Conservation (phyloP, 2,888 invertebrate species). For the Palloptera scutellata region DNA sequence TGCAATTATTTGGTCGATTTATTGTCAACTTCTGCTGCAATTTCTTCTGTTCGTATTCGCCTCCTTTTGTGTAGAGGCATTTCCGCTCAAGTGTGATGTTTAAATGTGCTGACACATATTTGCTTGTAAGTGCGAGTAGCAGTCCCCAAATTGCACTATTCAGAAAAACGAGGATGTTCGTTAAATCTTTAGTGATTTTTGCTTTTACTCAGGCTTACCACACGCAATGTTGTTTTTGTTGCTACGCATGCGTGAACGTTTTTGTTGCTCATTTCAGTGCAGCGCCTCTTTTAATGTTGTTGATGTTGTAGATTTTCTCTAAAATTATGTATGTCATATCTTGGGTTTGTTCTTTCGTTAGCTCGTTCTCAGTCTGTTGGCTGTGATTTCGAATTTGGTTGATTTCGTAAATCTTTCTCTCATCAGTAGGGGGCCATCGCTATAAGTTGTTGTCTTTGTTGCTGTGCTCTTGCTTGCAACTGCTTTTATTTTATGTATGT, state of each 20-base stretch:
- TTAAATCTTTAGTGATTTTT: too few species aligned
- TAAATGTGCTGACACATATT: too few species aligned
- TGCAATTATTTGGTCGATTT: constrained; percentile 21
- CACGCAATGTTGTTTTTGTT: too few species aligned
- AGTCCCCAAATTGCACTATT: too few species aligned
- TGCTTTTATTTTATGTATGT: too few species aligned
- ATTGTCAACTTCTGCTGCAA: constrained; percentile 8
- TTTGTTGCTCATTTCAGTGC: constrained; percentile 6
- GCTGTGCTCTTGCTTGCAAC: too few species aligned
- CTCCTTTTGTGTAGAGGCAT: background rate
- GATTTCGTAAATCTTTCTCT: constrained; percentile 19
- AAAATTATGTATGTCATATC: constrained; percentile 16
- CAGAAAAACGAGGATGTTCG: too few species aligned
- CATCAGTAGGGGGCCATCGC: constrained; percentile 27
- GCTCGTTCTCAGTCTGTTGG: background rate
- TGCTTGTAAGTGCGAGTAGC: too few species aligned
- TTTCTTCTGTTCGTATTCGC: too few species aligned
- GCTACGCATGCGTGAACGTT: background rate
- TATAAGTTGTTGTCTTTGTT: background rate
- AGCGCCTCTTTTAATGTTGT: background rate
- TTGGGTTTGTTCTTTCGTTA: constrained; percentile 1
- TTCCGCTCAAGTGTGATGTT: background rate
- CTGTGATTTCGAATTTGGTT: too few species aligned
- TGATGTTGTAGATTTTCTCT: constrained; percentile 6
- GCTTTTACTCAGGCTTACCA: too few species aligned